Evolutionary conservation across 2,888 invertebrate species (phyloP).

Genomic region (Luperina testacea): DNA sequence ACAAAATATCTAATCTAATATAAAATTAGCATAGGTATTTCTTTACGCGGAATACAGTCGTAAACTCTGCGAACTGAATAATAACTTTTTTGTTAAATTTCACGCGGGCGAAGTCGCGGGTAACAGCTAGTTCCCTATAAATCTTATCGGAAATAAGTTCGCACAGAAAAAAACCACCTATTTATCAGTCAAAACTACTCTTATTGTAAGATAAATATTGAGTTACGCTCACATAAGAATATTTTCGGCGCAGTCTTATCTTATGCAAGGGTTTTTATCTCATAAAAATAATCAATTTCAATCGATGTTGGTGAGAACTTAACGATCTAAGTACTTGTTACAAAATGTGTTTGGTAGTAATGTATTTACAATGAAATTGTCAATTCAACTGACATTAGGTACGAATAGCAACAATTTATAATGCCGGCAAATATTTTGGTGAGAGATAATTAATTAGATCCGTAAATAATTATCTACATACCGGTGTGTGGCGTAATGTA

Average conservation of each 20-base stretch:
- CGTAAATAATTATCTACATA: slow-evolving; percentile 20
- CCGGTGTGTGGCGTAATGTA: slow-evolving; percentile 26
- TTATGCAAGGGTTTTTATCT: slow-evolving; percentile 8
- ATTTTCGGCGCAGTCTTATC: slow-evolving; percentile 8
- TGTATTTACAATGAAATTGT: slow-evolving; percentile 11
- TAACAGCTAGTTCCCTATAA: not conserved
- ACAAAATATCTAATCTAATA: too few species aligned
- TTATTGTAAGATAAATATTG: not conserved
- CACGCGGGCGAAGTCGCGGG: too few species aligned
- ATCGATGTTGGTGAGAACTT: slow-evolving; percentile 36
- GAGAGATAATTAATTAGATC: not conserved
- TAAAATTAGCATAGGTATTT: too few species aligned
- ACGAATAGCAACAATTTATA: not conserved
- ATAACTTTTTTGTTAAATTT: too few species aligned
- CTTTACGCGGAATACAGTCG: too few species aligned
- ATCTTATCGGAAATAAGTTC: not conserved
- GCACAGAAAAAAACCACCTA: not conserved
- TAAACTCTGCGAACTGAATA: too few species aligned
- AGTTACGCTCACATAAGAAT: not conserved
- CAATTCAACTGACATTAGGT: slow-evolving; percentile 9
- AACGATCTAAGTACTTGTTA: slow-evolving; percentile 28
- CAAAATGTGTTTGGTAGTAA: slow-evolving; percentile 13
- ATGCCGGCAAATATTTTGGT: slow-evolving; percentile 8
- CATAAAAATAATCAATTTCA: slow-evolving; percentile 23
- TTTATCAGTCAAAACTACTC: not conserved